A percentile compares a stretch with the other conserved stretches of the same genome.
phyloP scores from a whole-genome alignment of 1,140 invertebrate genomes.

The Papilio aristodemus region DNA sequence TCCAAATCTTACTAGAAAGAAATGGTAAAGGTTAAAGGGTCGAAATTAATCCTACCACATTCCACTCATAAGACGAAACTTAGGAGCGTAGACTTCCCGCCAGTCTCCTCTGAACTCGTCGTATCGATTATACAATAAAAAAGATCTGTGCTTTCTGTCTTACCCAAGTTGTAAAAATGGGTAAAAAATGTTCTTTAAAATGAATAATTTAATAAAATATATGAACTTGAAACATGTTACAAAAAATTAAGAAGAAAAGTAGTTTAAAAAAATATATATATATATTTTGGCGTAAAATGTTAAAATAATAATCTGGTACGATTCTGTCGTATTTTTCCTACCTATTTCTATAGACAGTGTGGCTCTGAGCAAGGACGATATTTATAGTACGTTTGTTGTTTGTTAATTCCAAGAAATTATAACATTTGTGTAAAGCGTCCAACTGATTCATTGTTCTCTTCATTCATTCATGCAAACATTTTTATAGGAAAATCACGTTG shows the following conservation, averaged over 20 bases:
- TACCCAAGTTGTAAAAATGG: no score
- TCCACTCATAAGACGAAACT: no score
- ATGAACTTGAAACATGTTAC: no score
- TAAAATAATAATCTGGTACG: background rate
- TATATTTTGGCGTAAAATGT: background rate
- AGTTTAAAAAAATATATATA: background rate
- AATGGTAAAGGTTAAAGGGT: no score
- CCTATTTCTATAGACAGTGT: conserved; percentile 7
- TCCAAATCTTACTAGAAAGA: no score
- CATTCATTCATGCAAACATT: conserved; percentile 13
- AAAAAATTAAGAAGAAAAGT: background rate
- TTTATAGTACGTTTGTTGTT: conserved; percentile 22
- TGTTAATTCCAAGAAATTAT: conserved; percentile 25
- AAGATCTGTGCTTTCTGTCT: no score
- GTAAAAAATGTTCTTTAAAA: no score
- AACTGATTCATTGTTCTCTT: conserved; percentile 10
- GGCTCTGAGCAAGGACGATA: background rate
- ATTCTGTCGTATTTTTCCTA: background rate
- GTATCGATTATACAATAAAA: no score
- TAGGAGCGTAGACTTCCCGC: no score
- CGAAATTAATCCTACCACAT: no score
- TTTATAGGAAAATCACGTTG: conserved; percentile 8
- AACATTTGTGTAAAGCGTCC: conserved; percentile 13
- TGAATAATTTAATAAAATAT: no score
- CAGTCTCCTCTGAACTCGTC: no score